phyloP scores from a whole-genome alignment of 2,113 vertebrate genomes.

The Melanotaenia duboulayi region DNA sequence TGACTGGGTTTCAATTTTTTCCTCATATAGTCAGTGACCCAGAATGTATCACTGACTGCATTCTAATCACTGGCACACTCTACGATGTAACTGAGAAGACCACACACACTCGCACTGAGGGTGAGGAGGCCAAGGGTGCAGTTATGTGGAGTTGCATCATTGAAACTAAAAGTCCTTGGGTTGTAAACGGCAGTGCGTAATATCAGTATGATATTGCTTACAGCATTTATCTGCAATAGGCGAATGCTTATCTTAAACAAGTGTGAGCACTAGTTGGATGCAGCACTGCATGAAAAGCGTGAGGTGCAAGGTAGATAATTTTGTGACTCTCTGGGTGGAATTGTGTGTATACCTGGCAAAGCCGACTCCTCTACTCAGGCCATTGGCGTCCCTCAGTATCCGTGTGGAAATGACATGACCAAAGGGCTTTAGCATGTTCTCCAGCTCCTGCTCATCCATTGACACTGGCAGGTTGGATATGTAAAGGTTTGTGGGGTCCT shows the following conservation, averaged over 20 bases:
- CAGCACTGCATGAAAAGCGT: background rate
- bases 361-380: slow-evolving; percentile 83
- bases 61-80: slow-evolving; percentile 76
- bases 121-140: slow-evolving; percentile 28
- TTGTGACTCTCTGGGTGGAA: background rate
- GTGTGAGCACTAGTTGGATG: background rate
- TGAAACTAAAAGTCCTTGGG: slow-evolving; percentile 27
- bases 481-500: slow-evolving; percentile 84
- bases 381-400: slow-evolving; percentile 83
- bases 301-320: background rate
- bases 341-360: slow-evolving; percentile 75
- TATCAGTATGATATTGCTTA: background rate
- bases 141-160: slow-evolving; percentile 36
- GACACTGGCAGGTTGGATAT: slow-evolving; percentile 83
- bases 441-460: slow-evolving; percentile 85
- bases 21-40: slow-evolving; percentile 79
- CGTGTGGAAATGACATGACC: slow-evolving; percentile 84
- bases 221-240: too few relatives aligned
- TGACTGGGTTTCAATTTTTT: slow-evolving; percentile 54
- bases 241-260: slow-evolving; percentile 7
- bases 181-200: slow-evolving; percentile 30
- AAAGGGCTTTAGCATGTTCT: slow-evolving; percentile 85
- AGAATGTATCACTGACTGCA: slow-evolving; percentile 72
- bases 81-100: slow-evolving; percentile 65
- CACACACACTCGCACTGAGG: slow-evolving; percentile 30